Percentiles rank a stretch among this genome's conserved stretches.
Evolutionary conservation across 2,797 vertebrate genomes (phyloP).

Genomic region (Lacerta agilis): DNA sequence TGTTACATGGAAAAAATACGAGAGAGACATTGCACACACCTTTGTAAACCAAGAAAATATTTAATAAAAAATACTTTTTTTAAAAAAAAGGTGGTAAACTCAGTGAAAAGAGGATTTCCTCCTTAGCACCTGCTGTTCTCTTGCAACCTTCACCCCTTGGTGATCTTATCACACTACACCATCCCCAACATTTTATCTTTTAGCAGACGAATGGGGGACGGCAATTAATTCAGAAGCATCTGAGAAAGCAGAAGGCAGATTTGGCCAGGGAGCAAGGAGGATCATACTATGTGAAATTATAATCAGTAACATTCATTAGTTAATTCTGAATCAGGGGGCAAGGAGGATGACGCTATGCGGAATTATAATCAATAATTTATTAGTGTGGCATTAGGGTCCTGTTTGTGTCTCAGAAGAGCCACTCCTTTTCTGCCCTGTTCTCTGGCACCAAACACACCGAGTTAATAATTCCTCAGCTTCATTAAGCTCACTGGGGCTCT

Average conservation of each 20-base stretch:
- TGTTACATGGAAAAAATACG: too few species aligned
- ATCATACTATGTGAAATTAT: background rate
- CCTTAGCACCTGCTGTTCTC: background rate
- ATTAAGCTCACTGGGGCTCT: constrained; percentile 66
- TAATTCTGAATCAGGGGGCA: background rate
- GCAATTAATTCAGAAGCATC: background rate
- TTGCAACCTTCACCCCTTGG: background rate
- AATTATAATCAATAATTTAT: background rate
- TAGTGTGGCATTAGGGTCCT: constrained; percentile 13
- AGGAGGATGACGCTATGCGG: background rate
- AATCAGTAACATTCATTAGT: background rate
- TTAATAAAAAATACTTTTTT: too few species aligned
- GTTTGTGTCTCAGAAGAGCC: constrained; percentile 44
- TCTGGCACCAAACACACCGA: constrained; percentile 39
- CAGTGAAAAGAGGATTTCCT: background rate
- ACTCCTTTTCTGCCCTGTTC: constrained; percentile 59
- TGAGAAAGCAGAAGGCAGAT: background rate
- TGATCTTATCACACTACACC: background rate
- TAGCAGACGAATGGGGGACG: background rate
- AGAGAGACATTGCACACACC: too few species aligned
- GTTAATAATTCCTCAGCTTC: constrained; percentile 81
- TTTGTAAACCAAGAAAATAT: too few species aligned
- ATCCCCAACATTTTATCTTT: background rate
- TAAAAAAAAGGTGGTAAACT: too few species aligned
- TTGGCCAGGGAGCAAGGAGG: fast-evolving